Evolutionary conservation across 2,113 vertebrate genomes (phyloP), one percentile per base, ranked within the genome.

Genomic region (Daubentonia madagascariensis): DNA sequence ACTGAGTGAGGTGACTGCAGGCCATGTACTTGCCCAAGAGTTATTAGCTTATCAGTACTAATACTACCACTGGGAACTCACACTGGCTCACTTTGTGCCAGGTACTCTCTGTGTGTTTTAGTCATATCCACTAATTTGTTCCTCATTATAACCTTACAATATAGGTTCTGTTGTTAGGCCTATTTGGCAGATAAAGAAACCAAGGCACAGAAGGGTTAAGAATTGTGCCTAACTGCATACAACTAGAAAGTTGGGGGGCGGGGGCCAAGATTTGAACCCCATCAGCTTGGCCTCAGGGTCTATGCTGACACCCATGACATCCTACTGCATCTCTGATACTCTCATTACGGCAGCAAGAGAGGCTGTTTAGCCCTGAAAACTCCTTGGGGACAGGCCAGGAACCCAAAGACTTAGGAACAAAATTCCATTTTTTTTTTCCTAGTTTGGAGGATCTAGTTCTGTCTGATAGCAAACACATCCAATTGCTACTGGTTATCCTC

Each of bases 41-140:
- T 48, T 54, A 68, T 61, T 10, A 63, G 37, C 35, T 72, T n/a
- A 65, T 8, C 10, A 16, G 6, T 0, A 18, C 6, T 4, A 10
- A 7, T 18, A 2, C 10, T 0, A 8, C 57, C 1, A 1, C 65
- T 1, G 10, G 57, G 22, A 23, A 30, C 48, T 25, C 61, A 4
- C 37, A 2, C 40, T 0, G 35, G 65, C 63, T 88, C 4, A 12
- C n/a, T n/a, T 3, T 20, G 18, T 54, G 35, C 72, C 32, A 2
- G 37, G 5, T 14, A 4, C 50, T 52, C 94, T 45, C 30, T 37
- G 3, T 70, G 73, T 48, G 23, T 5, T 7, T 28, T 52, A 37
- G 57, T 17, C 65, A 3, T 3, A 30, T 6, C 35, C 32, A 57
- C 83, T 80, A 12, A 43, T 30, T 61, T 52, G 25, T 72, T 94